Percentiles rank a stretch among this genome's conserved stretches.
Evolutionary conservation across 2,888 invertebrate species (phyloP).

Genomic region (Automeris io): DNA sequence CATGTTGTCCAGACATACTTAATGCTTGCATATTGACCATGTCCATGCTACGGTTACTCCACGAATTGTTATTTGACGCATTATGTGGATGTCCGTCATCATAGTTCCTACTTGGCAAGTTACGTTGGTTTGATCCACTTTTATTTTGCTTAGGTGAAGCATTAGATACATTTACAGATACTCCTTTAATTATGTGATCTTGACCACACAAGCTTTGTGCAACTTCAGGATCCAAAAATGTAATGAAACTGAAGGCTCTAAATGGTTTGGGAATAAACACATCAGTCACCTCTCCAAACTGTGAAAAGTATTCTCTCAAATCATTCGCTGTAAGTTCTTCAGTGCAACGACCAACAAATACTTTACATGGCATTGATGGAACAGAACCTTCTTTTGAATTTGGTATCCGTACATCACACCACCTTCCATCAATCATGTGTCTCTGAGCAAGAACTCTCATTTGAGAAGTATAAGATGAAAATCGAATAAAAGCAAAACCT

Average conservation of each 20-base stretch:
- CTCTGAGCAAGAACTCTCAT: constrained; percentile 94
- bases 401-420: constrained; percentile 99
- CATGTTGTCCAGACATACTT: constrained; percentile 65
- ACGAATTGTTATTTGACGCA: constrained; percentile 66
- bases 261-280: constrained; percentile 93
- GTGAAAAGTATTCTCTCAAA: constrained; percentile 86
- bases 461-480: constrained; percentile 96
- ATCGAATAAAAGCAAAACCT: constrained; percentile 98
- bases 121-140: constrained; percentile 60
- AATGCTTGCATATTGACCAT: constrained; percentile 72
- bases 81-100: constrained; percentile 66
- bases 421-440: constrained; percentile 97
- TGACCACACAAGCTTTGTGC: constrained; percentile 89
- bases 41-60: constrained; percentile 70
- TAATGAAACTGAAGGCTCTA: constrained; percentile 89
- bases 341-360: constrained; percentile 90
- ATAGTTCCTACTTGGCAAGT: constrained; percentile 62
- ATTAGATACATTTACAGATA: constrained; percentile 93
- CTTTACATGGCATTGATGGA: constrained; percentile 86
- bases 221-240: constrained; percentile 88
- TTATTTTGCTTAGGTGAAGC: constrained; percentile 90
- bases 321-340: constrained; percentile 89
- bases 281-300: constrained; percentile 90
- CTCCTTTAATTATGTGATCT: constrained; percentile 90
- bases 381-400: constrained; percentile 91